Base-by-base conservation (phyloP, 1,140 invertebrate genomes). In the Carcinoscorpius rotundicauda region DNA sequence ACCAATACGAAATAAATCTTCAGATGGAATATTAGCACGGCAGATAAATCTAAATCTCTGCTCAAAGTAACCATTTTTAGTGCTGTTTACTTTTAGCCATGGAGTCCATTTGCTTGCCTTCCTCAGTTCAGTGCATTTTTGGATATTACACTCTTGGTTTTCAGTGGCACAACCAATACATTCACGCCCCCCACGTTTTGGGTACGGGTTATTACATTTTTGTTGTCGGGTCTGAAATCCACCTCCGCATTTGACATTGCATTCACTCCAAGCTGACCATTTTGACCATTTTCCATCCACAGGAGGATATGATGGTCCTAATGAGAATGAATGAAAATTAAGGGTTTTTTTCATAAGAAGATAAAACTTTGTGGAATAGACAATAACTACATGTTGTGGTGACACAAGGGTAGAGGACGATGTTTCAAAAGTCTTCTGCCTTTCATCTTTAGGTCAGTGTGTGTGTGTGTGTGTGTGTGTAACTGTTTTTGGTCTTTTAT, bases 31-130 rank as follows among this genome's bases (percentile, higher is more conserved):
- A 53, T 85, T 87, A 0, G 88, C 88, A 51, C 84, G 82, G 72
- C 91, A 94, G 8, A 82, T 79, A 71, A 87, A 90, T 63, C 88
- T 81, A 71, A 84, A 91, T 64, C 89, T 81, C 64, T 85, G 85
- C 72, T 92, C 87, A 5, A 82, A 82, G 58, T 84, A 83, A 5
- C 82, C 84, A 6, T 80, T 78, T 60, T 78, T 79, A 4, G 78
- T 78, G 3, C 66, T 62, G 66, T 82, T 81, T 3, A 66, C 72
- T 59, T 72, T 66, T 11, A 88, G 73, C 89, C 90, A 93, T 0
- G 84, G 84, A 0, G 88, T 88, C 88, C 88, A 91, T 2, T 81
- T 73, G 1, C 85, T 85, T 1, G 84, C 79, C 68, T 84, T 83
- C 61, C 82, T 81, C n/a, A 83, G 80, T 68, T 87, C 84, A 0